Base-by-base conservation (phyloP, 2,113 vertebrate species). In the Hassar affinis region DNA sequence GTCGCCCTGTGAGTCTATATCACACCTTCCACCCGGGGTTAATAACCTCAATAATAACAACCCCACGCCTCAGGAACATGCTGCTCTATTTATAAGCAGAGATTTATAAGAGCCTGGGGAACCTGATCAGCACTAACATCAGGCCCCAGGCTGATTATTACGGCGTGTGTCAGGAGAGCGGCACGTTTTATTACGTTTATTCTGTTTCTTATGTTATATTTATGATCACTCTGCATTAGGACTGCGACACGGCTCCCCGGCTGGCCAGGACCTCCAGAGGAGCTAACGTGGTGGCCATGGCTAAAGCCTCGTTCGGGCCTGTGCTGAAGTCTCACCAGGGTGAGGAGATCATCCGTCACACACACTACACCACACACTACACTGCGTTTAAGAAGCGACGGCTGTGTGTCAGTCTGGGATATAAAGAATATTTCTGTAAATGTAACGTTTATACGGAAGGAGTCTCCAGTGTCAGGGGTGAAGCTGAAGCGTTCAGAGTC, bases 1-100 rank as follows among this genome's bases (percentile, higher is more conserved):
- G 98, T 85, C 93, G 89, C 54, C 94, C 94, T 0, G 96, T 98
- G 91, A 94, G 95, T 87, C 74, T 56, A 49, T 49, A 47, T 59
- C 47, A 33, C 17, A 9, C 30, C 51, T 47, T 74, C 18, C 47
- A 51, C 1, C 15, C 18, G 12, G 42, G 62, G 35, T 7, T 18
- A 6, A 54, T 35, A n/a, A n/a, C n/a, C n/a, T n/a, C n/a, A n/a
- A n/a, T n/a, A n/a, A n/a, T n/a, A n/a, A n/a, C n/a, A n/a, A n/a
- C n/a, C n/a, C n/a, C n/a, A n/a, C n/a, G n/a, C n/a, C n/a, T n/a
- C n/a, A n/a, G n/a, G n/a, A n/a, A n/a, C n/a, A n/a, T n/a, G n/a
- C n/a, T n/a, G n/a, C n/a, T n/a, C n/a, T n/a, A n/a, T n/a, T n/a
- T n/a, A n/a, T n/a, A n/a, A n/a, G n/a, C n/a, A n/a, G n/a, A n/a